These are phyloP conservation scores for Tetragnatha versicolor DNA, from an alignment of 1,140 invertebrate species.

Conservation along the genomic window DNA sequence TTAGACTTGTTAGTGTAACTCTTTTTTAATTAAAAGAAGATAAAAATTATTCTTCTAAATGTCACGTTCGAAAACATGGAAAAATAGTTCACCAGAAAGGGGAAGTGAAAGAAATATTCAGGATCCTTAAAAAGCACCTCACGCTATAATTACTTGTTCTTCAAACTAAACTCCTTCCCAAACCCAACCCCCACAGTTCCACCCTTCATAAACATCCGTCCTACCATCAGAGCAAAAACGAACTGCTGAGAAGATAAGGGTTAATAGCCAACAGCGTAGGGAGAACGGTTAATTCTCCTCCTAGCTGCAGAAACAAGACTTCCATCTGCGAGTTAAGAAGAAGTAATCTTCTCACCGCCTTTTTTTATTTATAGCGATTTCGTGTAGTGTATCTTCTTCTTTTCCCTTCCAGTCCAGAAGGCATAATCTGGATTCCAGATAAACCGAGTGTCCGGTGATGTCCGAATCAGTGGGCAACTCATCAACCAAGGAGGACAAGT, in stretches of 20 bases:
- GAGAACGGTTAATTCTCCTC: slow-evolving; percentile 1
- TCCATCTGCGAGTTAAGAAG: not conserved
- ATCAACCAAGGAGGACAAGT: slow-evolving; percentile 33
- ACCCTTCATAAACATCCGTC: not conserved
- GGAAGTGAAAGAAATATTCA: too few species aligned
- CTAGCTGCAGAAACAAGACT: not conserved
- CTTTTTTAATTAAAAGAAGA: too few species aligned
- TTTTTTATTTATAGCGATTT: too few species aligned
- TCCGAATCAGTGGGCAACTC: slow-evolving; percentile 26
- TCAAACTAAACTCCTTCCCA: too few species aligned
- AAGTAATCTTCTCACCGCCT: slow-evolving; percentile 9
- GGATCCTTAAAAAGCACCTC: too few species aligned
- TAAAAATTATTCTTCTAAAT: too few species aligned
- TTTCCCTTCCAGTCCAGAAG: slow-evolving; percentile 6
- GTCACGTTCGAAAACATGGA: too few species aligned
- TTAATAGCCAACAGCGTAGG: slow-evolving; percentile 5
- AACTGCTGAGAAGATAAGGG: slow-evolving; percentile 4
- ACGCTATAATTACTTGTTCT: too few species aligned
- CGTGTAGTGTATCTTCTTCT: slow-evolving; percentile 9
- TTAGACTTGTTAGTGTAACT: too few species aligned
- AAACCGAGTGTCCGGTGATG: slow-evolving; percentile 23
- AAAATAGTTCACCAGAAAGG: too few species aligned
- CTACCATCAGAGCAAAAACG: slow-evolving; percentile 1
- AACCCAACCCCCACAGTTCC: not conserved
- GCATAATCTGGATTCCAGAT: slow-evolving; percentile 20